phyloP scores from a whole-genome alignment of 2,113 vertebrate genomes.

The Lucifuga dentata region DNA sequence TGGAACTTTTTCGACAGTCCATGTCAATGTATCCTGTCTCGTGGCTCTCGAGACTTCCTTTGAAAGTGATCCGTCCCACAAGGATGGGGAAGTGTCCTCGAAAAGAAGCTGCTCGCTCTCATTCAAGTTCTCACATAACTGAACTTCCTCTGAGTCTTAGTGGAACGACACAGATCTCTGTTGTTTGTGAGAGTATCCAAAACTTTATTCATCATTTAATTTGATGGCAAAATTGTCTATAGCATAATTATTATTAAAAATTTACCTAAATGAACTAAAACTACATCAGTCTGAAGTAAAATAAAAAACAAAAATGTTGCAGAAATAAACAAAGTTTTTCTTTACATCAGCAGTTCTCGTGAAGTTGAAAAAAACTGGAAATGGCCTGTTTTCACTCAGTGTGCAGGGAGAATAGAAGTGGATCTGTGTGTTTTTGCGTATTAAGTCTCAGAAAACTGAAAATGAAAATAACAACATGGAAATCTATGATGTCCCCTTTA shows the following conservation, averaged over 20 bases:
- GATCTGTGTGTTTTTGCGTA: too few relatives aligned
- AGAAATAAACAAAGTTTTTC: too few relatives aligned
- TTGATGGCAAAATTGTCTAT: neutral
- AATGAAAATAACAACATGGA: neutral
- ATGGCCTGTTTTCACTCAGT: too few relatives aligned
- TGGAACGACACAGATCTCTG: slow-evolving; percentile 28
- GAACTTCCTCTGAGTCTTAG: slow-evolving; percentile 27
- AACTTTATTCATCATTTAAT: slow-evolving; percentile 7
- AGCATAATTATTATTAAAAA: neutral
- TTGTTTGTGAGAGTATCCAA: neutral
- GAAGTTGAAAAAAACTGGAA: too few relatives aligned
- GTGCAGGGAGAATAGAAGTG: too few relatives aligned
- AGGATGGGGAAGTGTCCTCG: slow-evolving; percentile 40
- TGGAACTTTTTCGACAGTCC: slow-evolving; percentile 43
- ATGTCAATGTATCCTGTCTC: slow-evolving; percentile 30
- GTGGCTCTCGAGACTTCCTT: slow-evolving; percentile 35
- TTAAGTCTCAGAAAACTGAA: neutral
- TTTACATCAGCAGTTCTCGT: too few relatives aligned
- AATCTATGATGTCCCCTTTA: too few relatives aligned
- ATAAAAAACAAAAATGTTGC: too few relatives aligned
- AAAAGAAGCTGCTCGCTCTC: slow-evolving; percentile 21
- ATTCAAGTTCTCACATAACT: slow-evolving; percentile 40
- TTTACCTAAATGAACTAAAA: too few relatives aligned
- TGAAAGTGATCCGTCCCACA: slow-evolving; percentile 52
- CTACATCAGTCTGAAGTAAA: too few relatives aligned